Evolutionary conservation across 1,140 invertebrate species (phyloP).

Genomic region (Aphidius ervi): DNA sequence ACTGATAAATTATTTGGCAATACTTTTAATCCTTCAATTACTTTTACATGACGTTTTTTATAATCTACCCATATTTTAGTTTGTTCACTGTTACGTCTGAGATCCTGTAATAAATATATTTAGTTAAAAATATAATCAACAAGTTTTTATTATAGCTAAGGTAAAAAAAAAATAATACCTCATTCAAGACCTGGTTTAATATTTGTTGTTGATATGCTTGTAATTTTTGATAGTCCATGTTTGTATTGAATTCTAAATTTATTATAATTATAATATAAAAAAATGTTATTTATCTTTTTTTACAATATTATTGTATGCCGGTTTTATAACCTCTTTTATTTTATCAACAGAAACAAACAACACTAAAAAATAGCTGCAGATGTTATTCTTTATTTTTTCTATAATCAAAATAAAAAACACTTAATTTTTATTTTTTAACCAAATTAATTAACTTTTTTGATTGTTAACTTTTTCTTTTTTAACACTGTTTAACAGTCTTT

Average conservation of each 20-base stretch:
- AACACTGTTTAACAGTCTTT: too few species aligned
- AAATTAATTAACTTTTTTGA: too few species aligned
- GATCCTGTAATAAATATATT: constrained; percentile 28
- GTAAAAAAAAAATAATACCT: constrained; percentile 3
- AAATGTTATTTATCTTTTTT: background rate
- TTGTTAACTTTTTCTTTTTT: too few species aligned
- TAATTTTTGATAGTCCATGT: constrained; percentile 13
- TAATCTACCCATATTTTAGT: constrained; percentile 40
- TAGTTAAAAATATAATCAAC: background rate
- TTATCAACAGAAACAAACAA: background rate
- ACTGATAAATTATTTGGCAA: constrained; percentile 43
- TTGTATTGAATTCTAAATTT: constrained; percentile 13
- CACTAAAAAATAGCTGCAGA: too few species aligned
- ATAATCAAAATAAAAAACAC: too few species aligned
- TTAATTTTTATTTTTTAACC: too few species aligned
- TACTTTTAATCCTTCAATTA: constrained; percentile 42
- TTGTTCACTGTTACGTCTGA: constrained; percentile 40
- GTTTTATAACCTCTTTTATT: constrained; percentile 7
- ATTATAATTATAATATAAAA: constrained; percentile 1
- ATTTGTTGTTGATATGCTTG: constrained; percentile 15
- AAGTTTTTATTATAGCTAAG: background rate
- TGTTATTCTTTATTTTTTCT: too few species aligned
- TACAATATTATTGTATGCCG: background rate
- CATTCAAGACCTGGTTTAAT: constrained; percentile 10
- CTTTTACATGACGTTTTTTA: constrained; percentile 41